Evolutionary conservation across 2,797 vertebrate genomes (phyloP).

Genomic region (Bradypodion pumilum): DNA sequence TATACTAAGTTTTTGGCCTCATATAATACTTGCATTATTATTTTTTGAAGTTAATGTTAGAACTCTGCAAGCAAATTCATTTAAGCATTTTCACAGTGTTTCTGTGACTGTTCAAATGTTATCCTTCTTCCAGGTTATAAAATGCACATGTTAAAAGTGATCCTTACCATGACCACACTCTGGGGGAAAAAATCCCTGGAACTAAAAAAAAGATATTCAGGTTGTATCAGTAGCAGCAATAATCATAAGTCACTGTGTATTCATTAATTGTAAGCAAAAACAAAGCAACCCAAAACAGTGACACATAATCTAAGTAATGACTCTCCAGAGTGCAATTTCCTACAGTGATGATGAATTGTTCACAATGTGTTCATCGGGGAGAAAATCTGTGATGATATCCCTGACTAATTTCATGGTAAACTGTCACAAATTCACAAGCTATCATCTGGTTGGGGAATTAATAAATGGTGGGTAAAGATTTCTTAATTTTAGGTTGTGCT

Average conservation of each 20-base stretch:
- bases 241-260: neutral
- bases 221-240: conserved; percentile 3
- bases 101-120: neutral
- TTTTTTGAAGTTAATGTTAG: neutral
- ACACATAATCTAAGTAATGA: conserved; percentile 7
- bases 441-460: neutral
- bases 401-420: neutral
- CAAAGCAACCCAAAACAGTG: neutral
- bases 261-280: neutral
- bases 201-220: neutral
- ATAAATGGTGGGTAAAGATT: neutral
- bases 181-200: neutral
- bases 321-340: neutral
- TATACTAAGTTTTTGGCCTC: neutral
- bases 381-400: neutral
- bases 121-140: neutral
- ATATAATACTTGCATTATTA: neutral
- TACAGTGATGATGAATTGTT: neutral
- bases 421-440: neutral
- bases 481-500: neutral
- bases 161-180: neutral
- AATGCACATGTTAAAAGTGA: neutral
- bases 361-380: neutral
- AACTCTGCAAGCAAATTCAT: neutral
- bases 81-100: neutral